phyloP scores from a whole-genome alignment of 2,113 vertebrate species.

The Chlorodrepanis virens region DNA sequence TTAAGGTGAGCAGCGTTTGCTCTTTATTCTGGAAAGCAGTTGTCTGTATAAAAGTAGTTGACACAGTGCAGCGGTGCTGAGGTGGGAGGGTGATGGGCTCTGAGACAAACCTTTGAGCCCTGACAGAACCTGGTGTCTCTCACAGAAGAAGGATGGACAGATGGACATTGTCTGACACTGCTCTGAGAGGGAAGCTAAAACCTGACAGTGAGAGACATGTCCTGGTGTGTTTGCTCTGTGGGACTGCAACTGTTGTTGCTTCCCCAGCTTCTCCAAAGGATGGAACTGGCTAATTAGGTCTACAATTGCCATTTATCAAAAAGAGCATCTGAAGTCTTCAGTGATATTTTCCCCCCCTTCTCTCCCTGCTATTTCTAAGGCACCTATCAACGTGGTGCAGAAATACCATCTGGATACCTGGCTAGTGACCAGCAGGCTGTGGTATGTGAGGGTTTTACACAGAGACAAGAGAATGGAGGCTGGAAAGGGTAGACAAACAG shows the following conservation, averaged over 20 bases:
- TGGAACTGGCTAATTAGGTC: background rate
- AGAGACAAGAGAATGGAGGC: background rate
- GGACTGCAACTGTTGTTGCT: background rate
- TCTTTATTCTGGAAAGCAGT: background rate
- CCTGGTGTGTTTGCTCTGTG: background rate
- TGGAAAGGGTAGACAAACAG: background rate
- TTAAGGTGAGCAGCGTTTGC: conserved; percentile 31
- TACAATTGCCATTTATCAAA: conserved; percentile 5
- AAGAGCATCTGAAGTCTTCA: conserved; percentile 4
- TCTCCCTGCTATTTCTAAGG: conserved; percentile 7
- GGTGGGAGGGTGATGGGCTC: background rate
- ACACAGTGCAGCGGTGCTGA: background rate
- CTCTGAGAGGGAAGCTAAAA: background rate
- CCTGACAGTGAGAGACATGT: background rate
- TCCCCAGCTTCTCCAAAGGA: background rate
- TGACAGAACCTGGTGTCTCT: background rate
- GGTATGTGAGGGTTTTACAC: background rate
- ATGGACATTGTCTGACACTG: background rate
- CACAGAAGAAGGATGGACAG: background rate
- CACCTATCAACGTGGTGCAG: background rate
- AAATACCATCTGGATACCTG: conserved; percentile 41
- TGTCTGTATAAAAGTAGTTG: background rate
- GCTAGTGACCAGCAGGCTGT: conserved; percentile 24
- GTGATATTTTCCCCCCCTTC: background rate
- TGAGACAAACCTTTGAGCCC: background rate